Conservation (phyloP, 2,797 vertebrate genomes). For the Sus cebifrons region DNA sequence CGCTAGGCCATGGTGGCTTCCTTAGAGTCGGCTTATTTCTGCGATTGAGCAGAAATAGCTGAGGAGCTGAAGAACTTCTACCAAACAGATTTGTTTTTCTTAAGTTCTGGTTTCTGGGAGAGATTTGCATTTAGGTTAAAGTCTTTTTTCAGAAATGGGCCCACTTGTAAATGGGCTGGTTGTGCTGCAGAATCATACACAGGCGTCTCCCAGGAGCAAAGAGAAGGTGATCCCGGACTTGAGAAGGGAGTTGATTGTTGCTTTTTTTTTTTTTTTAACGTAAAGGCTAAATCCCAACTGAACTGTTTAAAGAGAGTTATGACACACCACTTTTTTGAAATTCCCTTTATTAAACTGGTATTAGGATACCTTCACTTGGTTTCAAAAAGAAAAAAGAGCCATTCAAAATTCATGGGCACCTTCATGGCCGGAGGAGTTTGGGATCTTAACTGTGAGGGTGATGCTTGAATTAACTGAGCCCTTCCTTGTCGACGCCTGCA, state of each 20-base stretch:
- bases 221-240: not conserved
- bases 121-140: constrained; percentile 45
- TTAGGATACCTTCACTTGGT: constrained; percentile 21
- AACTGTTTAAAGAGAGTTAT: constrained; percentile 46
- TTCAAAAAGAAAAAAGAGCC: not conserved
- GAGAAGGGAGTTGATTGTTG: not conserved
- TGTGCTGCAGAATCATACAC: constrained; percentile 70
- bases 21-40: constrained; percentile 63
- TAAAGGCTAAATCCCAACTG: not conserved
- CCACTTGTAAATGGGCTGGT: constrained; percentile 73
- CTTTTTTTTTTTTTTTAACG: not conserved
- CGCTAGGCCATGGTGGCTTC: constrained; percentile 68
- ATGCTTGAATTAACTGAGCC: not conserved
- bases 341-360: constrained; percentile 29
- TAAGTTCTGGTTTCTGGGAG: constrained; percentile 76
- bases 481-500: not conserved
- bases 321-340: not conserved
- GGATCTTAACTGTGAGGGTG: not conserved
- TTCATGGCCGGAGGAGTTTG: not conserved
- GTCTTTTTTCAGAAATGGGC: constrained; percentile 68
- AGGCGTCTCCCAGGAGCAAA: not conserved
- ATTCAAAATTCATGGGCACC: not conserved
- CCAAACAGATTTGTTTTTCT: constrained; percentile 73
- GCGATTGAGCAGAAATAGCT: constrained; percentile 70
- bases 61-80: constrained; percentile 55